These are phyloP conservation scores for Cyclopterus lumpus DNA, from an alignment of 2,797 vertebrate species.

Conservation along the genomic window DNA sequence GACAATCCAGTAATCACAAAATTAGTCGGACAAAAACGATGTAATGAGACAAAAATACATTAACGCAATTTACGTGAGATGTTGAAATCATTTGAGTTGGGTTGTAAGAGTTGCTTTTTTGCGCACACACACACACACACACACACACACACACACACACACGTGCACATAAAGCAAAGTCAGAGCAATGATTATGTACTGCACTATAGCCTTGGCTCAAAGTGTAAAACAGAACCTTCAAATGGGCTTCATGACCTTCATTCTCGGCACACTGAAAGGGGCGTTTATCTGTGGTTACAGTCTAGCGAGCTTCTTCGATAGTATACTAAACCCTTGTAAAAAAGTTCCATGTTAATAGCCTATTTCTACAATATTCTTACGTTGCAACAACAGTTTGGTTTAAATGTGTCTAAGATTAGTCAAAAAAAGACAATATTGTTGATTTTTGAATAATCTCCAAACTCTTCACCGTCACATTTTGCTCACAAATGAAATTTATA, in stretches of 20 bases:
- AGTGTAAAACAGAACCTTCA: background rate
- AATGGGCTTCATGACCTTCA: background rate
- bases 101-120: background rate
- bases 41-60: background rate
- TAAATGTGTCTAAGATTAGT: no score
- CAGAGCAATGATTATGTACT: slow-evolving; percentile 3
- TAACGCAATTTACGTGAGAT: background rate
- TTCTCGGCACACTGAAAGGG: background rate
- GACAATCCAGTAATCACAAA: background rate
- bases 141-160: background rate
- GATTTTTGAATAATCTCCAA: background rate
- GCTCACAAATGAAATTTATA: no score
- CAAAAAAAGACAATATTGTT: background rate
- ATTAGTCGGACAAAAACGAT: slow-evolving; percentile 12
- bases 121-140: background rate
- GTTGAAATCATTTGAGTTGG: background rate
- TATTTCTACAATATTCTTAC: background rate
- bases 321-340: background rate
- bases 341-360: background rate
- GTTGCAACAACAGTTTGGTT: background rate
- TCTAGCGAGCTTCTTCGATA: background rate
- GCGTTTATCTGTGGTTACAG: background rate
- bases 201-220: background rate
- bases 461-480: background rate
- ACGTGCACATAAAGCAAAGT: background rate